phyloP scores from a whole-genome alignment of 2,797 vertebrate species.

The Intellagama lesueurii region DNA sequence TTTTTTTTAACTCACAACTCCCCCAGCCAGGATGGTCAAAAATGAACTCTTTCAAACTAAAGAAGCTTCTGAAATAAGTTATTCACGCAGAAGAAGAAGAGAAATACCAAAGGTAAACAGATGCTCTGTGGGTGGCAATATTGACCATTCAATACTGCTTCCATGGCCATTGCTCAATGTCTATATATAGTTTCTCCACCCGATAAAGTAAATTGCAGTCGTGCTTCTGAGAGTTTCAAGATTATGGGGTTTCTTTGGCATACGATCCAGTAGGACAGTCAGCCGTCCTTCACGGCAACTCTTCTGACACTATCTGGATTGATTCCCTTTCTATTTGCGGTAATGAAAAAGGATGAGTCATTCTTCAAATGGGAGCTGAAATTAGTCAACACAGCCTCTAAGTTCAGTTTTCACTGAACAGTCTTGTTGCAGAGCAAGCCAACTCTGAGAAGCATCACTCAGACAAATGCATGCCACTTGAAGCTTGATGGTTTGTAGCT shows the following conservation, averaged over 20 bases:
- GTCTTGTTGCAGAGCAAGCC: background rate
- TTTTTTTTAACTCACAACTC: too few relatives aligned
- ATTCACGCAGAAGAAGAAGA: background rate
- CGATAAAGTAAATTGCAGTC: background rate
- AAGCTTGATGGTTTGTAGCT: background rate
- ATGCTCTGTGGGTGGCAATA: background rate
- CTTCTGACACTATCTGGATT: background rate
- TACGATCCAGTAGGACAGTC: background rate
- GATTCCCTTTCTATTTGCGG: background rate
- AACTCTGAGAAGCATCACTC: background rate
- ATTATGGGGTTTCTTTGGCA: background rate
- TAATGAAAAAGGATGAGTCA: background rate
- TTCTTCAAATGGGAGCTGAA: background rate
- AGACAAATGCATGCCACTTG: background rate
- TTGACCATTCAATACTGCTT: background rate
- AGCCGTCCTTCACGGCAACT: background rate
- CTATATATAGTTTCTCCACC: background rate
- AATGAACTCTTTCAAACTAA: too few relatives aligned
- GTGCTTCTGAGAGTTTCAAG: background rate
- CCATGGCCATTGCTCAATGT: background rate
- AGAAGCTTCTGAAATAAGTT: background rate
- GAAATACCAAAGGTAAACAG: background rate
- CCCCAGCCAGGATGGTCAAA: too few relatives aligned
- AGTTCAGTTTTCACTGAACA: background rate
- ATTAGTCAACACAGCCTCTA: background rate